phyloP scores from a whole-genome alignment of 2,888 invertebrate species.

The Panzeria rudis region DNA sequence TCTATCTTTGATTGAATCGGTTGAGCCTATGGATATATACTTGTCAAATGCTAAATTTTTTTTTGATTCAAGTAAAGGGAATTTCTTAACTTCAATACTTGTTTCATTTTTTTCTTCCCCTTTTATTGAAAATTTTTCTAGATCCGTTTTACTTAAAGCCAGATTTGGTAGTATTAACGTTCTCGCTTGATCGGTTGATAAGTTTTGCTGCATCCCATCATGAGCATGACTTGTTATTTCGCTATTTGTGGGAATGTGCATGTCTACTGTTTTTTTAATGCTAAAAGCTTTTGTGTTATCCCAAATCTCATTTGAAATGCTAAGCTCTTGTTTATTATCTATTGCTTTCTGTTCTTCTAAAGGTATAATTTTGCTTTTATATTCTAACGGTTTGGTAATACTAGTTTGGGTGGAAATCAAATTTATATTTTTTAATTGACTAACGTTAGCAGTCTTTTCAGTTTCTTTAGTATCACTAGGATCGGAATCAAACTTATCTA shows the following conservation, averaged over 20 bases:
- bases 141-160: slow-evolving; percentile 32
- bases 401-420: slow-evolving; percentile 53
- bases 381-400: slow-evolving; percentile 56
- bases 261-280: too few relatives aligned
- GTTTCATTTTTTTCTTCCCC: neutral
- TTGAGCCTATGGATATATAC: neutral
- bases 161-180: neutral
- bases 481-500: slow-evolving; percentile 40
- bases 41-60: neutral
- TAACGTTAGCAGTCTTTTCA: slow-evolving; percentile 55
- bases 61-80: neutral
- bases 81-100: neutral
- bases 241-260: slow-evolving; percentile 30
- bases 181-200: neutral
- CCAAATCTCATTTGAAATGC: slow-evolving; percentile 37
- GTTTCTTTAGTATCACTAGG: slow-evolving; percentile 53
- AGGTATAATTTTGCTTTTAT: slow-evolving; percentile 19
- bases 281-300: slow-evolving; percentile 29
- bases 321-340: slow-evolving; percentile 47
- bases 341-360: slow-evolving; percentile 17
- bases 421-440: slow-evolving; percentile 53
- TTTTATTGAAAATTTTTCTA: slow-evolving; percentile 49
- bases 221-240: slow-evolving; percentile 63
- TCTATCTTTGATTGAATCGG: neutral
- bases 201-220: neutral